Evolutionary conservation across 2,113 vertebrate species (phyloP), one percentile per base, ranked within the genome.

Genomic region (Nothocercus julius): DNA sequence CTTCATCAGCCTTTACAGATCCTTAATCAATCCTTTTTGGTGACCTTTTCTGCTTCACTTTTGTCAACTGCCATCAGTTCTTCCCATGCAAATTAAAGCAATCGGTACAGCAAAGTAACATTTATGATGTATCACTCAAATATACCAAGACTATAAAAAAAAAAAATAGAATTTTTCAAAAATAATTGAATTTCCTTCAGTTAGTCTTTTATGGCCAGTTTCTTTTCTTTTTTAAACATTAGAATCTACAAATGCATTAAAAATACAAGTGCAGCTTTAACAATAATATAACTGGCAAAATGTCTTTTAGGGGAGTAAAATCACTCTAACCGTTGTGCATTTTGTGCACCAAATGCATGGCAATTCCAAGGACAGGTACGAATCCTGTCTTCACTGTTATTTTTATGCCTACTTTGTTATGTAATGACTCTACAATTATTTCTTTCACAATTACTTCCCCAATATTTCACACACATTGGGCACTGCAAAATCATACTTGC

Each of bases 1-100:
- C 54, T 81, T 19, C 14, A 83, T 74, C 25, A 74, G 9, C 27
- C 42, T 74, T 87, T 63, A 30, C 27, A 59, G 7, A 40, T 87
- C 11, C 63, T 67, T 79, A 74, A 92, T 72, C 73, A 85, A 44
- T 18, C 28, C 14, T 34, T 87, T 88, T 74, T 63, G 9, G 9
- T 78, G 63, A 74, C 63, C 40, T 80, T 49, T 72, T 53, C 59
- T 64, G 27, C 3, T 85, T 34, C 54, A n/a, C 36, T 77, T 87
- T 72, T 72, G 17, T 19, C n/a, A 59, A 32, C 5, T 17, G 44
- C 32, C 25, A 22, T 45, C 56, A 91, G 9, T 18, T 82, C 69
- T 20, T 54, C 32, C 79, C 0, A 0, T 19, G 11, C 2, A 0
- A 82, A 76, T 13, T 30, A 20, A 70, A 36, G 42, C 53, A 12